Conservation (phyloP, 2,797 vertebrate species). For the Zenarchopterus dispar region DNA sequence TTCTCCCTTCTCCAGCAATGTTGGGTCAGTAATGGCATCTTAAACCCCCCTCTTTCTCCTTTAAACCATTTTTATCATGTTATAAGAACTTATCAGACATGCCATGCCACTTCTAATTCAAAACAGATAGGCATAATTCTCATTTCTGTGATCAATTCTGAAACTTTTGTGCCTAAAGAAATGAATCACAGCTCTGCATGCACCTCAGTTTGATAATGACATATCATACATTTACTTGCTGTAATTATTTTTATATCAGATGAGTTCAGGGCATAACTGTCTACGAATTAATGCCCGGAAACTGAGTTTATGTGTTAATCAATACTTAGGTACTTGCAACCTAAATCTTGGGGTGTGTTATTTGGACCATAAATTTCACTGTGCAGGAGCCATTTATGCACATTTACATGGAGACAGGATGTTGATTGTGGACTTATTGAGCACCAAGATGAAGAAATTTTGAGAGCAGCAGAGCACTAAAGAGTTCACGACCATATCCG, state of each 20-base stretch:
- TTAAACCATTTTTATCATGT: too few species aligned
- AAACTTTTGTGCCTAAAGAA: constrained; percentile 24
- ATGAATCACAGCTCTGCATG: constrained; percentile 8
- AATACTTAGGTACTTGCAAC: constrained; percentile 79
- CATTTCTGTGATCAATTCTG: constrained; percentile 18
- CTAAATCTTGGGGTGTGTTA: constrained; percentile 75
- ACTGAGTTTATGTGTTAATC: constrained; percentile 78
- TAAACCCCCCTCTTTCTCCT: too few species aligned
- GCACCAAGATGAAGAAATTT: constrained; percentile 60
- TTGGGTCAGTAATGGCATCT: too few species aligned
- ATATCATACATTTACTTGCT: constrained; percentile 25
- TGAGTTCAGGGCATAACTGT: constrained; percentile 71
- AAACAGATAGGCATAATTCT: not conserved
- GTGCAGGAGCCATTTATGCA: constrained; percentile 73
- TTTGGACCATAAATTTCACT: constrained; percentile 68
- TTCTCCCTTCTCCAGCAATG: too few species aligned
- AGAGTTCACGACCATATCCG: constrained; percentile 66
- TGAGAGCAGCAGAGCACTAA: constrained; percentile 64
- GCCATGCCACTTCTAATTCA: not conserved
- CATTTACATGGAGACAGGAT: constrained; percentile 81
- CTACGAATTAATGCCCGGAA: constrained; percentile 75
- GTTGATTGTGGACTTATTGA: constrained; percentile 81
- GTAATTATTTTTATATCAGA: constrained; percentile 78
- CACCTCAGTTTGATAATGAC: constrained; percentile 25
- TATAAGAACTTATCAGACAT: too few species aligned